These are phyloP conservation scores for Aethes cnicana DNA, from an alignment of 2,888 invertebrate species.

Conservation along the genomic window DNA sequence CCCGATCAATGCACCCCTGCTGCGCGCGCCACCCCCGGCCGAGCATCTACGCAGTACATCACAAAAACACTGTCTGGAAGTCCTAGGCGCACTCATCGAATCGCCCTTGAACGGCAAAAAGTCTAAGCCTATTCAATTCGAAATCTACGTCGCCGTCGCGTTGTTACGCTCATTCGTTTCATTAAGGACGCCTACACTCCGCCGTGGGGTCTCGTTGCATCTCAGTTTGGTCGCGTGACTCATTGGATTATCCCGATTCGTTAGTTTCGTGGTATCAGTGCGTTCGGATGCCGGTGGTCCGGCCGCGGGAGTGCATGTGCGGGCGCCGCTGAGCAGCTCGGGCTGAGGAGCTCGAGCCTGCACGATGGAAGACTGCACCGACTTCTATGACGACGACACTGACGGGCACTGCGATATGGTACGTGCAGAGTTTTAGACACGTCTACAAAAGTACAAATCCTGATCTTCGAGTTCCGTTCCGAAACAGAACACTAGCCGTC, in stretches of 20 bases:
- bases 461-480: too few species aligned
- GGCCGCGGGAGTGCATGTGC: constrained; percentile 74
- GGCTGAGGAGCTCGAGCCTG: constrained; percentile 61
- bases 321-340: constrained; percentile 63
- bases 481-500: too few species aligned
- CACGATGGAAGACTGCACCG: constrained; percentile 80
- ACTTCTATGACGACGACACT: constrained; percentile 81
- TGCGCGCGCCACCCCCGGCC: constrained; percentile 74
- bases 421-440: too few species aligned
- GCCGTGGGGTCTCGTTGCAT: constrained; percentile 50
- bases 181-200: constrained; percentile 78
- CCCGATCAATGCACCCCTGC: constrained; percentile 75
- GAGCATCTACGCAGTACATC: constrained; percentile 73
- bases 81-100: constrained; percentile 49
- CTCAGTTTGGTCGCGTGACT: constrained; percentile 68
- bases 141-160: too few species aligned
- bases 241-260: constrained; percentile 68
- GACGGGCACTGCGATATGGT: constrained; percentile 80
- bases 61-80: constrained; percentile 65
- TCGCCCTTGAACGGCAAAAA: constrained; percentile 61
- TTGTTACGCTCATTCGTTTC: constrained; percentile 46
- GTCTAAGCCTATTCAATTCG: constrained; percentile 18
- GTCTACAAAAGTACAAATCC: too few species aligned
- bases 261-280: constrained; percentile 54
- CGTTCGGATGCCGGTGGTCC: constrained; percentile 79